Conservation (phyloP, 2,888 invertebrate species). For the Micropterix aruncella region DNA sequence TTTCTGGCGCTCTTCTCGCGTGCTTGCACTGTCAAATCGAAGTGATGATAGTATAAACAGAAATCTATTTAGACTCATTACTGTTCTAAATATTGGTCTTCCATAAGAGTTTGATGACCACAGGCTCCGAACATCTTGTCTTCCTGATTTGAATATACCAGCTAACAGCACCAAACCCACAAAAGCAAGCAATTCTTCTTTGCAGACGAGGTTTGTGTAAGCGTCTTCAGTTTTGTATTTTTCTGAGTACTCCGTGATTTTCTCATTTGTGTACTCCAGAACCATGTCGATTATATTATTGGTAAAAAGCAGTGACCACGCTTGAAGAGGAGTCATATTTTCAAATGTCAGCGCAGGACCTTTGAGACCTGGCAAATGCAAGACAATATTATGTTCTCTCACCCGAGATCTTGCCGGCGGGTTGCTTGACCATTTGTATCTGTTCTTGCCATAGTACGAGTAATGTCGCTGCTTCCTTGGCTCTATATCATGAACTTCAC, state of each 20-base stretch:
- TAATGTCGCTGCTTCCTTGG: no score
- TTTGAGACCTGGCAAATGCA: no score
- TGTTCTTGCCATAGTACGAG: no score
- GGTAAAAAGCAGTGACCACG: constrained; percentile 2
- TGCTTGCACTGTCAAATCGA: constrained; percentile 12
- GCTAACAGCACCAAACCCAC: constrained; percentile 9
- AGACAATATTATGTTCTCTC: no score
- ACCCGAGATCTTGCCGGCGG: no score
- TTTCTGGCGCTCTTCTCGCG: constrained; percentile 1
- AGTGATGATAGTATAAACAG: constrained; percentile 9
- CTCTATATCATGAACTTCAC: no score
- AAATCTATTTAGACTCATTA: constrained; percentile 11
- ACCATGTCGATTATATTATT: constrained; percentile 1
- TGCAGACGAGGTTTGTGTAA: constrained; percentile 5
- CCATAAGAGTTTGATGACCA: constrained; percentile 13
- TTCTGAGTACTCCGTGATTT: not conserved
- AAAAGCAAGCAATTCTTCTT: constrained; percentile 9
- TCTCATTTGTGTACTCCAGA: constrained; percentile 2
- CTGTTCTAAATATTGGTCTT: constrained; percentile 11
- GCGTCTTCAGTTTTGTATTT: constrained; percentile 5
- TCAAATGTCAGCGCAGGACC: no score
- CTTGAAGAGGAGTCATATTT: no score
- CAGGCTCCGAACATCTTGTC: constrained; percentile 6
- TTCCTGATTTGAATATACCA: constrained; percentile 9
- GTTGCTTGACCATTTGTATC: no score